These are phyloP conservation scores for Quiscalus mexicanus DNA, from an alignment of 2,113 vertebrate genomes.

Conservation along the genomic window DNA sequence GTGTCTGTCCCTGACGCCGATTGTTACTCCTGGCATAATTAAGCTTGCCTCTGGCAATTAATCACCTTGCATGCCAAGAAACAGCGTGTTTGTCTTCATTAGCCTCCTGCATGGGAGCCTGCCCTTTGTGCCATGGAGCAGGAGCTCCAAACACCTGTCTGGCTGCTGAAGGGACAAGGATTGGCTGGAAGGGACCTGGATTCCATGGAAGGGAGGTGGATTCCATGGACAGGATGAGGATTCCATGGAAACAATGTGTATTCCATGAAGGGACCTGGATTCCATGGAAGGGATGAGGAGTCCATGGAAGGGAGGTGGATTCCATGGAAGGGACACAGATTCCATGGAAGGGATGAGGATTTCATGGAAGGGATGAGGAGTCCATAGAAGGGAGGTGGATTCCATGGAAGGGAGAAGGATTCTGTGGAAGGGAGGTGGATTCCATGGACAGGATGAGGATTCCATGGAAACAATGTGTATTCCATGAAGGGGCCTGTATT, in stretches of 20 bases:
- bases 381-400: not conserved
- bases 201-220: not conserved
- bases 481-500: no score
- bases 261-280: rapidly evolving
- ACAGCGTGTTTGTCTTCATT: constrained; percentile 48
- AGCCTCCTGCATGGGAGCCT: not conserved
- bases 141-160: not conserved
- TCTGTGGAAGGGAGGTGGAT: no score
- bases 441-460: rapidly evolving
- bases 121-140: not conserved
- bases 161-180: rapidly evolving
- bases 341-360: not conserved
- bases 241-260: no score
- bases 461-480: no score
- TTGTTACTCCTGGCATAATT: constrained; percentile 7
- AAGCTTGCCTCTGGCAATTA: constrained; percentile 22
- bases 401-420: no score
- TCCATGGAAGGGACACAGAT: no score
- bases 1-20: not conserved
- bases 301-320: not conserved
- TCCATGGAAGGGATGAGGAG: rapidly evolving
- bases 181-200: no score
- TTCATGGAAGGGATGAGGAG: no score
- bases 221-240: not conserved
- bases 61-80: constrained; percentile 49